Percentiles rank a stretch among this genome's conserved stretches.
Conservation (phyloP, 1,140 invertebrate species). For the Odontomachus brunneus region DNA sequence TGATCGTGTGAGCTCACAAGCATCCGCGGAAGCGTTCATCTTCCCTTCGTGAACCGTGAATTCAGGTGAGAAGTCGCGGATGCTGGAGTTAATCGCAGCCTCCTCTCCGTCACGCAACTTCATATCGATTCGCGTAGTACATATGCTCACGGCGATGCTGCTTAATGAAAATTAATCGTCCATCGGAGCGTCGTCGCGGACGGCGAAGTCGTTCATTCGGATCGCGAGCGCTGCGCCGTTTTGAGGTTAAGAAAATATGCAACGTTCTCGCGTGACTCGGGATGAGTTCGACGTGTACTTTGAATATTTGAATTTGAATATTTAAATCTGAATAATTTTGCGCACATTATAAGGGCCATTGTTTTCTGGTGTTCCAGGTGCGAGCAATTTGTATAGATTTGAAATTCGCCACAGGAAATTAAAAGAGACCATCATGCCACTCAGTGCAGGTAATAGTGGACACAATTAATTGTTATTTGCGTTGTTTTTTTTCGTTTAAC, state of each 20-base stretch:
- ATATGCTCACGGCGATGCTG: constrained; percentile 29
- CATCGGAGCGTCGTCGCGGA: neutral
- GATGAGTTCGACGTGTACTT: neutral
- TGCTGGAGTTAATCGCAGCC: constrained; percentile 12
- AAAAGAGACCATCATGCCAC: constrained; percentile 74
- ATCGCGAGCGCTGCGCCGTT: neutral
- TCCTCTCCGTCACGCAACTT: neutral
- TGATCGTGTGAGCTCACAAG: constrained; percentile 26
- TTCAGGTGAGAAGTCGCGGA: constrained; percentile 31
- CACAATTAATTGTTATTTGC: neutral
- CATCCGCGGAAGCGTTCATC: constrained; percentile 23
- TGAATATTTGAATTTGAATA: neutral
- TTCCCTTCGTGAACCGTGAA: constrained; percentile 11
- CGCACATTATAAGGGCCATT: neutral
- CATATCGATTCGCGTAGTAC: constrained; percentile 69
- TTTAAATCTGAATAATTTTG: neutral
- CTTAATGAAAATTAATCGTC: constrained; percentile 51
- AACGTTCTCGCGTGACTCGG: neutral
- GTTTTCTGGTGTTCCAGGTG: constrained; percentile 47
- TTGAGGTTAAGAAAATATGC: constrained; percentile 46
- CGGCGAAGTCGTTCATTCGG: neutral
- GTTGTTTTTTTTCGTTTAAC: neutral
- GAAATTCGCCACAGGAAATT: neutral
- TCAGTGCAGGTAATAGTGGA: constrained; percentile 76
- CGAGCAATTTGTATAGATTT: constrained; percentile 41